Percentiles rank a stretch among this genome's conserved stretches.
These are phyloP conservation scores for Cyrtodaria siliqua DNA, from an alignment of 2,888 invertebrate species.

Conservation along the genomic window DNA sequence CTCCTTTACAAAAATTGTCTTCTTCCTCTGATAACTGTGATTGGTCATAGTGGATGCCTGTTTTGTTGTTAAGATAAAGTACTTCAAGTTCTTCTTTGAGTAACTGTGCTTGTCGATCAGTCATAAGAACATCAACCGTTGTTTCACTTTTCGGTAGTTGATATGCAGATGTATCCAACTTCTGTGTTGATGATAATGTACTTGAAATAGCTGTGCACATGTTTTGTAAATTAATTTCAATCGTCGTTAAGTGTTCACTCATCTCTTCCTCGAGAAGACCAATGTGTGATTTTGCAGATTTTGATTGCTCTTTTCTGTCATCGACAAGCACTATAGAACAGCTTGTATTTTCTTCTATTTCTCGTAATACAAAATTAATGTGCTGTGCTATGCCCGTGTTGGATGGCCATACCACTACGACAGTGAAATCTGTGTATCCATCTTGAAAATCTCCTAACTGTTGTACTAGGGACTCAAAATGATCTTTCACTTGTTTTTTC, in stretches of 20 bases:
- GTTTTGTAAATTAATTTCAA: slow-evolving; percentile 23
- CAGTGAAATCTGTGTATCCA: slow-evolving; percentile 49
- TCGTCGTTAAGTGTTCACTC: background rate
- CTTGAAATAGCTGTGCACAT: slow-evolving; percentile 25
- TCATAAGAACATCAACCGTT: slow-evolving; percentile 16
- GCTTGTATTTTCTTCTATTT: background rate
- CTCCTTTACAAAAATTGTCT: slow-evolving; percentile 59
- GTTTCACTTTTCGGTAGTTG: slow-evolving; percentile 25
- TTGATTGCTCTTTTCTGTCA: background rate
- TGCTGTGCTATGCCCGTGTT: background rate
- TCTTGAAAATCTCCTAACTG: slow-evolving; percentile 44
- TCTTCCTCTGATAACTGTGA: slow-evolving; percentile 35
- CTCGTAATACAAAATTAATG: background rate
- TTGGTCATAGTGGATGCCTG: slow-evolving; percentile 8
- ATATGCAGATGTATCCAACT: slow-evolving; percentile 1
- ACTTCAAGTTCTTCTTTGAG: slow-evolving; percentile 52
- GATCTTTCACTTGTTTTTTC: slow-evolving; percentile 39
- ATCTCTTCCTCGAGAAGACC: background rate
- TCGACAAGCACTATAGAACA: background rate
- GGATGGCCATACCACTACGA: slow-evolving; percentile 25
- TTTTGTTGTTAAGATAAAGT: slow-evolving; percentile 33
- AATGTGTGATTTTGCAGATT: no score
- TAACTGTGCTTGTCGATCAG: slow-evolving; percentile 33
- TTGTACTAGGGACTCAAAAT: slow-evolving; percentile 22
- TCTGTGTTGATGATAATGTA: slow-evolving; percentile 8